Conservation (phyloP, 92 coral and sea anemone genomes). For the Parazoanthus darwini region DNA sequence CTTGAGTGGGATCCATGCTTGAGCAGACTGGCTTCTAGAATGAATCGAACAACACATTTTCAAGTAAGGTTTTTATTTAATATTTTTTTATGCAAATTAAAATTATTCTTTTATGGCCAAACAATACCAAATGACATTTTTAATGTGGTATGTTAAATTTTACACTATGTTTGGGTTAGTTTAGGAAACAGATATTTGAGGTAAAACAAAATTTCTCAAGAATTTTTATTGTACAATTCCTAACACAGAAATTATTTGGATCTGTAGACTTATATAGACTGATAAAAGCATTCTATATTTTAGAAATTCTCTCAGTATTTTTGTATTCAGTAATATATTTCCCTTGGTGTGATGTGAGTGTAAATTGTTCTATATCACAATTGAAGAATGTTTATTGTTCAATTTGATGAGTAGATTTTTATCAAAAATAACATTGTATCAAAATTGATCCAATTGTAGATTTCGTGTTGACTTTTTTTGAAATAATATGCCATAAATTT, state of each 20-base stretch:
- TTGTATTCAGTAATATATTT: conserved; percentile 10
- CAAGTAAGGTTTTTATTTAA: conserved; percentile 22
- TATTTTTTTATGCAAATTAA: not conserved
- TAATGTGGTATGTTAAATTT: conserved; percentile 9
- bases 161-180: conserved; percentile 20
- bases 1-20: conserved; percentile 38
- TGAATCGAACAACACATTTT: conserved; percentile 24
- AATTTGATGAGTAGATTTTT: conserved; percentile 20
- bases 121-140: not conserved
- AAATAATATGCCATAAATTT: not conserved
- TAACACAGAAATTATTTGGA: not conserved
- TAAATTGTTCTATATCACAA: conserved; percentile 25
- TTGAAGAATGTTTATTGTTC: conserved; percentile 38
- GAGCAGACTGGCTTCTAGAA: conserved; percentile 5
- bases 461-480: not conserved
- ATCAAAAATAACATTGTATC: conserved; percentile 14
- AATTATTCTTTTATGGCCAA: not conserved
- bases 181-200: conserved; percentile 25
- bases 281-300: not conserved
- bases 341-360: conserved; percentile 26
- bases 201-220: not conserved
- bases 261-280: not conserved
- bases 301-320: not conserved
- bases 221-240: not conserved
- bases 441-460: conserved; percentile 14